These are phyloP conservation scores for Nixonia krombeini DNA, from an alignment of 1,140 invertebrate genomes.

Conservation along the genomic window DNA sequence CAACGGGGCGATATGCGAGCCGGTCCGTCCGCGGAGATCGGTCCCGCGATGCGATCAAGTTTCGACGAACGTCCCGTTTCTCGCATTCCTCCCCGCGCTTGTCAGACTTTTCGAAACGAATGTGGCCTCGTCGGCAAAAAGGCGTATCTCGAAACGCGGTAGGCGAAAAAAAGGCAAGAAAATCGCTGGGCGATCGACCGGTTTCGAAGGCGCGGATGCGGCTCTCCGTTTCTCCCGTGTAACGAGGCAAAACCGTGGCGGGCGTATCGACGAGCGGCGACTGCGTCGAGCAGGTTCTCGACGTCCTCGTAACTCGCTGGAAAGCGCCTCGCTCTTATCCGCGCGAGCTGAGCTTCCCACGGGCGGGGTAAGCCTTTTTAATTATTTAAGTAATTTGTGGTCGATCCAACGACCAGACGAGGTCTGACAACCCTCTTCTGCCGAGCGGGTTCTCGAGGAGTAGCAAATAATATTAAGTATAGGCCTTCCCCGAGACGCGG, in stretches of 20 bases:
- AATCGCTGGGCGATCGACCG: constrained; percentile 1
- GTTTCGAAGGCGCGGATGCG: constrained; percentile 32
- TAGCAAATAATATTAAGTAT: constrained; percentile 72
- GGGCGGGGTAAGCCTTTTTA: constrained; percentile 61
- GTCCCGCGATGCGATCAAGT: constrained; percentile 31
- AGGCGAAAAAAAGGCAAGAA: background rate
- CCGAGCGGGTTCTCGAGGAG: constrained; percentile 45
- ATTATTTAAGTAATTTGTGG: constrained; percentile 70
- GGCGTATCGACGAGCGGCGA: constrained; percentile 47
- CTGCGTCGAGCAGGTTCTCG: constrained; percentile 43
- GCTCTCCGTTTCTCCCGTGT: constrained; percentile 40
- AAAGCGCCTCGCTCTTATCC: constrained; percentile 37
- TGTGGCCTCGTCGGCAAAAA: background rate
- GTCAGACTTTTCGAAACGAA: too few species aligned
- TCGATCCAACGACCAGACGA: constrained; percentile 51
- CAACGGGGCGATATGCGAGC: constrained; percentile 32
- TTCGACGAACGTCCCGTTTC: constrained; percentile 26
- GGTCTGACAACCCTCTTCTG: constrained; percentile 45
- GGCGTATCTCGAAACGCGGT: background rate
- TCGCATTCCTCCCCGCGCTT: too few species aligned
- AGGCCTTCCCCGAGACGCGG: constrained; percentile 52
- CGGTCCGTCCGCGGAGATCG: constrained; percentile 1
- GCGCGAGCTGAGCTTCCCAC: constrained; percentile 58
- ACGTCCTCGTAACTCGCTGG: constrained; percentile 42
- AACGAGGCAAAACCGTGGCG: constrained; percentile 52